phyloP scores from a whole-genome alignment of 2,888 invertebrate genomes.

The Odontothrips loti region DNA sequence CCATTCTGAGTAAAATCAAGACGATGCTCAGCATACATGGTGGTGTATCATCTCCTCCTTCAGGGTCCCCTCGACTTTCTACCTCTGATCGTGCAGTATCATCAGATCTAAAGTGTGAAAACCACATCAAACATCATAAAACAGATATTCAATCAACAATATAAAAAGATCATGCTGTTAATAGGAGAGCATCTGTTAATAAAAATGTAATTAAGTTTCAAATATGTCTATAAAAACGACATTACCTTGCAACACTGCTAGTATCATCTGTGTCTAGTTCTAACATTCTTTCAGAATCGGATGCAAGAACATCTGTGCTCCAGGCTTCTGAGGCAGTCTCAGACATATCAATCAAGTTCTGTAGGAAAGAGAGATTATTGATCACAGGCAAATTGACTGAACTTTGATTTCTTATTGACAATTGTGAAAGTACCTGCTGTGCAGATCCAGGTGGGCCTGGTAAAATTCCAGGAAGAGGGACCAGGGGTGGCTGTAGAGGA shows the following conservation, averaged over 20 bases:
- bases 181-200: background rate
- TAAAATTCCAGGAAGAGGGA: constrained; percentile 48
- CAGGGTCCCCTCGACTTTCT: constrained; percentile 49
- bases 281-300: constrained; percentile 85
- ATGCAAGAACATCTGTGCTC: constrained; percentile 94
- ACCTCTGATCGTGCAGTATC: constrained; percentile 62
- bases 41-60: constrained; percentile 48
- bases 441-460: constrained; percentile 46
- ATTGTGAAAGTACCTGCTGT: constrained; percentile 43
- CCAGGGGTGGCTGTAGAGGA: constrained; percentile 39
- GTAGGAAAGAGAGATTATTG: background rate
- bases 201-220: constrained; percentile 43
- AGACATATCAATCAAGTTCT: constrained; percentile 61
- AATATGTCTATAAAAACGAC: background rate
- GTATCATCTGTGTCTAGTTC: constrained; percentile 73
- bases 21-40: constrained; percentile 38
- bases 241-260: constrained; percentile 57
- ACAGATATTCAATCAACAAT: too few species aligned
- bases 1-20: background rate
- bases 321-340: constrained; percentile 97
- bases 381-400: background rate
- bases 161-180: constrained; percentile 56
- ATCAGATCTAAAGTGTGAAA: constrained; percentile 60
- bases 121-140: too few species aligned
- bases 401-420: background rate